These are phyloP conservation scores for Trichogramma evanescens DNA, from an alignment of 2,888 invertebrate species.

Conservation along the genomic window DNA sequence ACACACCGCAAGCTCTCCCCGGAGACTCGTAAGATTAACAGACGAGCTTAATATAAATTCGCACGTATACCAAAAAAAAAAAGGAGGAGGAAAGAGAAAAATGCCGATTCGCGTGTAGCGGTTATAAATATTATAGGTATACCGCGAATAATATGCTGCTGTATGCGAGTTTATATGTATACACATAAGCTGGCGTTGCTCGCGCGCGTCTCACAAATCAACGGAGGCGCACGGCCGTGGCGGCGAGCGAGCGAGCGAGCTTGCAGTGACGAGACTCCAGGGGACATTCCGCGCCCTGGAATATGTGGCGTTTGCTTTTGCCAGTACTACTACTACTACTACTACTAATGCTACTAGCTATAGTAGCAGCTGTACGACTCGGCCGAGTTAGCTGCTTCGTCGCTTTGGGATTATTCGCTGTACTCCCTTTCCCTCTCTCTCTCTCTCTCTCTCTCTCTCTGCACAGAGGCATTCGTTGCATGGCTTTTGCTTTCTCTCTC, in stretches of 20 bases:
- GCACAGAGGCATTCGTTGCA: slow-evolving; percentile 14
- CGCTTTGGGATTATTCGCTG: slow-evolving; percentile 25
- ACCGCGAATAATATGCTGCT: too few species aligned
- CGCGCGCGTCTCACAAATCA: slow-evolving; percentile 33
- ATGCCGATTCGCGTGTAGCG: too few species aligned
- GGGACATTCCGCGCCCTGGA: slow-evolving; percentile 22
- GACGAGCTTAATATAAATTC: too few species aligned
- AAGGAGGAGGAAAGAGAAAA: too few species aligned
- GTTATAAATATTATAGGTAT: too few species aligned
- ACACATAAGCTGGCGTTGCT: slow-evolving; percentile 1
- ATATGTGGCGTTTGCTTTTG: slow-evolving; percentile 20
- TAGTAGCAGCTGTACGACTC: neutral
- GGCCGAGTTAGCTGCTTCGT: slow-evolving; percentile 17
- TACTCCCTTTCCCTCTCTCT: slow-evolving; percentile 10
- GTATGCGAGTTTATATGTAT: too few species aligned
- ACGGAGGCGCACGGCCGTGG: slow-evolving; percentile 5
- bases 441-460: slow-evolving; percentile 18
- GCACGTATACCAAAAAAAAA: too few species aligned
- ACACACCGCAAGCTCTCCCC: too few species aligned
- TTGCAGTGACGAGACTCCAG: slow-evolving; percentile 28
- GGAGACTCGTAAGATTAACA: too few species aligned
- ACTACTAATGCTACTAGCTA: neutral
- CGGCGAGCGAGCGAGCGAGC: neutral
- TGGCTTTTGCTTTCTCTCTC: slow-evolving; percentile 5
- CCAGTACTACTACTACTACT: slow-evolving; percentile 1